Conservation (phyloP, 2,888 invertebrate species). For the Pristionchus japonicus region DNA sequence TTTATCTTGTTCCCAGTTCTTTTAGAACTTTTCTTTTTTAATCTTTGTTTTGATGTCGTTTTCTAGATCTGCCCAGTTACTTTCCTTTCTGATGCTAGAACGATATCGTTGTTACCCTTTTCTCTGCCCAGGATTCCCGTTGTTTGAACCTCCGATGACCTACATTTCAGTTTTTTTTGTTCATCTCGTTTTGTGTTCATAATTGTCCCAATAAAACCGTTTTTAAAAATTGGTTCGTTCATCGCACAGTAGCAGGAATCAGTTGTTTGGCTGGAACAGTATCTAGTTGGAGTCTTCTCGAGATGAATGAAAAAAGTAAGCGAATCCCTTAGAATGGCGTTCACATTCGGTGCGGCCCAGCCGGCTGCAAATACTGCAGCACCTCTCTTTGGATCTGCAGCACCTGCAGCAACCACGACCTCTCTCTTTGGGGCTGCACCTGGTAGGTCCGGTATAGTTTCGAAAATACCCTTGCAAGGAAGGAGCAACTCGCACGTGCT, state of each 20-base stretch:
- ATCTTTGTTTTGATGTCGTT: not conserved
- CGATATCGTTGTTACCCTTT: slow-evolving; percentile 18
- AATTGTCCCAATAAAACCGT: not conserved
- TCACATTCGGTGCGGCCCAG: slow-evolving; percentile 44
- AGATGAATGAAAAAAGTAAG: too few relatives aligned
- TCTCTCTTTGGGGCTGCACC: slow-evolving; percentile 52
- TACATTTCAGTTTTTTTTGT: not conserved
- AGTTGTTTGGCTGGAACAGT: slow-evolving; percentile 5
- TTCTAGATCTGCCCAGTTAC: not conserved
- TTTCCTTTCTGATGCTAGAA: not conserved
- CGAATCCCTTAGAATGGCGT: slow-evolving; percentile 47
- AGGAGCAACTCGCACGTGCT: not conserved
- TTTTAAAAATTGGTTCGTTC: not conserved
- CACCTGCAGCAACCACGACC: slow-evolving; percentile 48
- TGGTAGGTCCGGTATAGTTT: not conserved
- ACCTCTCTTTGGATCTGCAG: slow-evolving; percentile 48
- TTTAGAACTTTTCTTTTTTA: not conserved
- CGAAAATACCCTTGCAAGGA: not conserved
- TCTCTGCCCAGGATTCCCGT: not conserved
- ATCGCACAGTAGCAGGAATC: not conserved
- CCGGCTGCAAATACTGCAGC: slow-evolving; percentile 45
- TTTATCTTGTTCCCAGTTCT: not conserved
- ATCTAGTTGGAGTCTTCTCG: too few relatives aligned
- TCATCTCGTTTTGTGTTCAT: not conserved
- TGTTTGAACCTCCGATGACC: slow-evolving; percentile 23